Evolutionary conservation across 1,140 invertebrate species (phyloP).

Genomic region (Metopolophium dirhodum): DNA sequence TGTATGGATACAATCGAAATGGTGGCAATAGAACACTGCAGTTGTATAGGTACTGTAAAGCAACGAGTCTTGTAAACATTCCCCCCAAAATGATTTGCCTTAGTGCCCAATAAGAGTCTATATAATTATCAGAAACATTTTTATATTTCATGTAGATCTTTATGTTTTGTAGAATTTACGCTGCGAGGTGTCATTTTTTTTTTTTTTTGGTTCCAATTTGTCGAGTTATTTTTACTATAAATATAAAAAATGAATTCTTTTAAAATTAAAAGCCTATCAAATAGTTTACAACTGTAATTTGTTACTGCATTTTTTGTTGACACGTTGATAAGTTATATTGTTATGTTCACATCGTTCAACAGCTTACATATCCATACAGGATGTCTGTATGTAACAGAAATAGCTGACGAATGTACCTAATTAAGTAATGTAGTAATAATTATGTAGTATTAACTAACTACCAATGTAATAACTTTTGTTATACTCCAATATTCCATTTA

Average conservation of each 20-base stretch:
- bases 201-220: not conserved
- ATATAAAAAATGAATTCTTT: not conserved
- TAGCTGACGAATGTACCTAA: not conserved
- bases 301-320: not conserved
- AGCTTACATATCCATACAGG: not conserved
- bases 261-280: not conserved
- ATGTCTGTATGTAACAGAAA: not conserved
- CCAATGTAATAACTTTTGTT: not conserved
- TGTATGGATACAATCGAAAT: not conserved
- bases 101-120: not conserved
- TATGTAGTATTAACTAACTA: not conserved
- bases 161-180: not conserved
- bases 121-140: not conserved
- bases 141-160: not conserved
- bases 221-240: not conserved
- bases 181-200: not conserved
- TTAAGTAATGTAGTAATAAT: too few relatives aligned
- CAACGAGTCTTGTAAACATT: not conserved
- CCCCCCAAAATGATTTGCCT: not conserved
- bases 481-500: not conserved
- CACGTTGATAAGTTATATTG: not conserved
- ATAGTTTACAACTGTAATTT: not conserved
- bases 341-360: not conserved
- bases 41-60: not conserved
- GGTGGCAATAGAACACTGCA: not conserved